Evolutionary conservation across 2,888 invertebrate species (phyloP).

Genomic region (Drosophila anceps): DNA sequence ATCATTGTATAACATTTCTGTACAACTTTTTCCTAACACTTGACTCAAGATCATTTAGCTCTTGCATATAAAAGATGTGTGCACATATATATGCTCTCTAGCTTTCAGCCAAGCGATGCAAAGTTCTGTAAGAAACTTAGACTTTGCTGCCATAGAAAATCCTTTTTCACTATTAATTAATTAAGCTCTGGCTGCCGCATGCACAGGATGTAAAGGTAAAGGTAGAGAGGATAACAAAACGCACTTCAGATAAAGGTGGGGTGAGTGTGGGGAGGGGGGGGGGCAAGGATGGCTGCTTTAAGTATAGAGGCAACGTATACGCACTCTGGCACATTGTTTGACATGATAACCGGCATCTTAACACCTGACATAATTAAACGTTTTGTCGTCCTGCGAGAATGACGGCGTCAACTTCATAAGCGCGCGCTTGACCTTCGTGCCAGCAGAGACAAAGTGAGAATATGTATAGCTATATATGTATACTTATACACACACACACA

Average conservation of each 20-base stretch:
- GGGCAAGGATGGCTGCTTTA: conserved; percentile 17
- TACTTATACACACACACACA: no score
- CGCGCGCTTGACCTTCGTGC: conserved; percentile 69
- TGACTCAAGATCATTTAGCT: background rate
- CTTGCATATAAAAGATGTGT: background rate
- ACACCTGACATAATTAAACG: conserved; percentile 82
- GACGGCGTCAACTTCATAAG: conserved; percentile 68
- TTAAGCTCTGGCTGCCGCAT: conserved; percentile 47
- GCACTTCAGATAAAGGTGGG: conserved; percentile 5
- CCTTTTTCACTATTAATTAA: conserved; percentile 67
- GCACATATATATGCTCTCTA: background rate
- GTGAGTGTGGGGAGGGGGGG: no score
- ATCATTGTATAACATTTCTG: background rate
- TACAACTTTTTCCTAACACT: background rate
- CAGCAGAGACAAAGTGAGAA: conserved; percentile 54
- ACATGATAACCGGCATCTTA: conserved; percentile 73
- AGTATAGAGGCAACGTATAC: conserved; percentile 56
- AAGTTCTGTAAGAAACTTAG: conserved; percentile 31
- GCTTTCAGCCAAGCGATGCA: background rate
- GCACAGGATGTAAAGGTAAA: conserved; percentile 6
- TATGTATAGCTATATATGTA: conserved; percentile 3
- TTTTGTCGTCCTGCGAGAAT: conserved; percentile 46
- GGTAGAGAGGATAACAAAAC: conserved; percentile 29
- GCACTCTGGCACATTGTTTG: conserved; percentile 55
- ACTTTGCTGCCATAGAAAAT: conserved; percentile 41